Base-by-base conservation (phyloP, 2,113 vertebrate genomes). In the Colaptes auratus region DNA sequence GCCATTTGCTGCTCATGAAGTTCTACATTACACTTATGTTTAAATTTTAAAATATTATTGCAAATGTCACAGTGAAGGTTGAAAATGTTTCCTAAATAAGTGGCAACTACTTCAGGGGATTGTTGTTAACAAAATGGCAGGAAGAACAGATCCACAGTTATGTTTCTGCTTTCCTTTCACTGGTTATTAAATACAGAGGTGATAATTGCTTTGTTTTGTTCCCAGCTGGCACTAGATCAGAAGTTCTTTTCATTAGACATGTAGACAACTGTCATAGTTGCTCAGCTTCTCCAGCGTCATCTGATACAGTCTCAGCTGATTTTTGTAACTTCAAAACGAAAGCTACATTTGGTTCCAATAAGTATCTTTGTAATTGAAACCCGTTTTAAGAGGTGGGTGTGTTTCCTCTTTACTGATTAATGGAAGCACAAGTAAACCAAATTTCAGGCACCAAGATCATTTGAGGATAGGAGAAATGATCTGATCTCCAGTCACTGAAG, bases 181-280 rank as follows among this genome's bases (percentile, higher is more conserved):
- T 92, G 36, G 63, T 81, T 71, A 36, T 87, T 91, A 85, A 87
- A 58, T 59, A 33, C 28, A 84, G 66, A 92, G 78, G 81, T 84
- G 87, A 79, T 79, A 91, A 92, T 93, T 95, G 86, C 63, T 82
- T 73, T 66, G 50, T 31, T 92, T 93, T 84, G 39, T 61, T 95
- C 74, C 50, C 59, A 77, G 71, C 84, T 94, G 82, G 71, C 84
- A 77, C 19, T 58, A 35, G 35, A 65, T 64, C 21, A 30, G 44
- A 75, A 84, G 58, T 89, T 82, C 63, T 71, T 60, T 63, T 67
- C 56, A 25, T 92, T 79, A 89, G 77, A 42, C 25, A 3, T 5
- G 17, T 42, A 76, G 56, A 52, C 27, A 1, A 7, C 35, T 67
- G 42, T 27, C 36, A 42, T 16, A 53, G 23, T 75, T 77, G 58